These are phyloP conservation scores for Coelinius sp. DNA, from an alignment of 2,888 invertebrate genomes.

Conservation along the genomic window DNA sequence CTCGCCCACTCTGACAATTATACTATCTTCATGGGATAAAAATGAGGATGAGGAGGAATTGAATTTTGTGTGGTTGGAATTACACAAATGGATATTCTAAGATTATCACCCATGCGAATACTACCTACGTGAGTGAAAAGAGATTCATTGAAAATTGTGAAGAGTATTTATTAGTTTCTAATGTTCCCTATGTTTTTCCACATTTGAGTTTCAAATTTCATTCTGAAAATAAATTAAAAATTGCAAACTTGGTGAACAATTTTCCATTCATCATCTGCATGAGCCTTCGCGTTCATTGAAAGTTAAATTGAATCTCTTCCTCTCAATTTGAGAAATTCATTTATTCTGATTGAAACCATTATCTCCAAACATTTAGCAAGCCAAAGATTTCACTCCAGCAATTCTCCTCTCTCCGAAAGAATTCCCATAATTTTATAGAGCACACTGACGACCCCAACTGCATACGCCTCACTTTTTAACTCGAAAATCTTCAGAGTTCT, in stretches of 20 bases:
- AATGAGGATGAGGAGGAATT: conserved; percentile 3
- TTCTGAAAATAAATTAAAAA: too few relatives aligned
- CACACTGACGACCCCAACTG: conserved; percentile 29
- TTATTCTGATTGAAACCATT: background rate
- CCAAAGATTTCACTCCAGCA: background rate
- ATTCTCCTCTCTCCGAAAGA: background rate
- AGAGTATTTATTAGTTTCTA: background rate
- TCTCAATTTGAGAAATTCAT: background rate
- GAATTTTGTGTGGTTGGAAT: background rate
- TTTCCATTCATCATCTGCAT: too few relatives aligned
- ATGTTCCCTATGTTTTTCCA: background rate
- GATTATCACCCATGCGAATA: background rate
- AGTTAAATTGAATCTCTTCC: background rate
- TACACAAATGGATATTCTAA: background rate
- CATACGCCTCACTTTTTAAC: conserved; percentile 44
- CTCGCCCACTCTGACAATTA: conserved; percentile 11
- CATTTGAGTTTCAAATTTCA: too few relatives aligned
- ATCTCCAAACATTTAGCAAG: background rate
- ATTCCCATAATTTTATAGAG: background rate
- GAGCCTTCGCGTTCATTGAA: too few relatives aligned
- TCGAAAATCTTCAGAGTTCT: conserved; percentile 9
- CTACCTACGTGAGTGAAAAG: background rate
- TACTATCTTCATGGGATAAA: background rate
- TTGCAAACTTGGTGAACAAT: too few relatives aligned
- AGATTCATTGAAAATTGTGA: background rate